phyloP scores from a whole-genome alignment of 92 coral and sea anemone species.

The Muricea muricata region DNA sequence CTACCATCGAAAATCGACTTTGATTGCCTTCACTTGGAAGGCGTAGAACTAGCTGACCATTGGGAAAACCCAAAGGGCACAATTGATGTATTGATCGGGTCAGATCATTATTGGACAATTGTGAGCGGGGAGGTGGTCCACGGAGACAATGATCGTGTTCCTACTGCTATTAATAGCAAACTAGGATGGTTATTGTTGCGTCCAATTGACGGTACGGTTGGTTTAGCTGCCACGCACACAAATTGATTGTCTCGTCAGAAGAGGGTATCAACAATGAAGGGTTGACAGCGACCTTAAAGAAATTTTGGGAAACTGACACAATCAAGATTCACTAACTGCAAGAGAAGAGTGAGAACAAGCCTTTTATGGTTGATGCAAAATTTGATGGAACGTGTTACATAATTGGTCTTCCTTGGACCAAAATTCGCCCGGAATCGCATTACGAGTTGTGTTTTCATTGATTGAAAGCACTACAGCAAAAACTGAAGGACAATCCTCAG shows the following conservation, averaged over 20 bases:
- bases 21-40: neutral
- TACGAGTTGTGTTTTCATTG: neutral
- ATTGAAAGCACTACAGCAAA: neutral
- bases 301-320: too few relatives aligned
- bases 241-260: too few relatives aligned
- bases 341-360: too few relatives aligned
- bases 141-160: neutral
- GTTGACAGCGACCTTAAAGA: too few relatives aligned
- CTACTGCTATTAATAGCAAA: neutral
- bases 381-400: too few relatives aligned
- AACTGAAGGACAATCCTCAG: neutral
- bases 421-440: too few relatives aligned
- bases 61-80: neutral
- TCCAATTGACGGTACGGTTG: neutral
- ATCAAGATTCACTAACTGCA: too few relatives aligned
- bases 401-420: too few relatives aligned
- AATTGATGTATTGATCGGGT: neutral
- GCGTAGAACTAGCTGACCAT: neutral
- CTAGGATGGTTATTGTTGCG: neutral
- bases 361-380: too few relatives aligned
- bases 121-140: neutral
- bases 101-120: neutral
- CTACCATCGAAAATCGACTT: constrained; percentile 52
- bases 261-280: too few relatives aligned
- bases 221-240: too few relatives aligned